Percentiles rank a stretch among this genome's conserved stretches.
These are phyloP conservation scores for Coregonus suidteri DNA, from an alignment of 2,797 vertebrate species.

Conservation along the genomic window DNA sequence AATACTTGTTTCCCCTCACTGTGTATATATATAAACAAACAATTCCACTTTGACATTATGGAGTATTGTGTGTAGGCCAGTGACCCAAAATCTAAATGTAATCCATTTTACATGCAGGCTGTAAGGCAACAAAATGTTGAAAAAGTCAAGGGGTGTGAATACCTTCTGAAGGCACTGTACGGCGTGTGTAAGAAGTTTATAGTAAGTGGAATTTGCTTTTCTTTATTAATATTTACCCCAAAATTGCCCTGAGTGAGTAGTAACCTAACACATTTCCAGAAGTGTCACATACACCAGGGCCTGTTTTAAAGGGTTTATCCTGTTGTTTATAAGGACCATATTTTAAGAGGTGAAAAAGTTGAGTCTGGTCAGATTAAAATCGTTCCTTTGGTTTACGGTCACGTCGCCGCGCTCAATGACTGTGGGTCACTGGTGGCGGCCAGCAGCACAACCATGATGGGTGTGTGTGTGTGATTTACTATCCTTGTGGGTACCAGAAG, in stretches of 20 bases:
- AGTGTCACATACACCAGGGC: background rate
- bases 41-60: too few relatives aligned
- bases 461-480: background rate
- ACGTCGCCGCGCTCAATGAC: constrained; percentile 32
- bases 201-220: background rate
- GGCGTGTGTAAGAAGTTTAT: background rate
- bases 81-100: too few relatives aligned
- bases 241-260: too few relatives aligned
- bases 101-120: too few relatives aligned
- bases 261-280: background rate
- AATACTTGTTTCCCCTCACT: too few relatives aligned
- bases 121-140: too few relatives aligned
- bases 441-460: background rate
- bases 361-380: constrained; percentile 10
- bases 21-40: too few relatives aligned
- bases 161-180: too few relatives aligned
- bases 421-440: constrained; percentile 1
- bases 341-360: constrained; percentile 30
- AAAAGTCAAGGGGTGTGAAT: too few relatives aligned
- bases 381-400: constrained; percentile 3
- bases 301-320: background rate
- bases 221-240: background rate
- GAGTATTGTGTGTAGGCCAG: too few relatives aligned
- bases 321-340: background rate
- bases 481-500: too few relatives aligned